These are phyloP conservation scores for Peromyscus leucopus DNA, from an alignment of 2,113 vertebrate genomes.

Conservation along the genomic window DNA sequence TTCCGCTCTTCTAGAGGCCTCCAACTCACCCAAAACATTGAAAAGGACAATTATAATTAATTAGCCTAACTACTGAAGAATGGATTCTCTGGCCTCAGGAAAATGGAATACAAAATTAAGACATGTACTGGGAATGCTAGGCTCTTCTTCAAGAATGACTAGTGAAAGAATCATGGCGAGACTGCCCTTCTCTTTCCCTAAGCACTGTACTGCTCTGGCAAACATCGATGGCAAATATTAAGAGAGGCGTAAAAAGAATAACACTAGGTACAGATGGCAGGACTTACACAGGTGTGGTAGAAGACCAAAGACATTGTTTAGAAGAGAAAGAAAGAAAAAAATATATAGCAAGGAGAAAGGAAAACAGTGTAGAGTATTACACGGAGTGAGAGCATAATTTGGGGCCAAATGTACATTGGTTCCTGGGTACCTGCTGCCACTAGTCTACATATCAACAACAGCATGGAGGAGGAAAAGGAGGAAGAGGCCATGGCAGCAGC, in stretches of 20 bases:
- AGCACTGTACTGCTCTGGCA: background rate
- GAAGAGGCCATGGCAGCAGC: too few relatives aligned
- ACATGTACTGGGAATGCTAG: background rate
- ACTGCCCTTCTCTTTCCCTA: background rate
- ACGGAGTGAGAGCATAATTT: background rate
- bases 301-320: background rate
- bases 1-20: constrained; percentile 46
- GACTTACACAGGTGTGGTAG: background rate
- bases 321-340: background rate
- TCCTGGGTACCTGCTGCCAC: too few relatives aligned
- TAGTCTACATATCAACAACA: background rate
- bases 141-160: background rate
- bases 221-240: background rate
- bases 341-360: background rate
- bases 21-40: background rate
- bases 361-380: background rate
- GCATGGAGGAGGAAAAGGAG: background rate
- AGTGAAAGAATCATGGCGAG: background rate
- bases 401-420: background rate
- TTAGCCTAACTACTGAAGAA: background rate
- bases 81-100: background rate
- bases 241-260: background rate
- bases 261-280: background rate
- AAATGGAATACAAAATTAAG: background rate
- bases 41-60: constrained; percentile 40